Conservation (phyloP, 2,113 vertebrate species). For the Daubentonia madagascariensis region DNA sequence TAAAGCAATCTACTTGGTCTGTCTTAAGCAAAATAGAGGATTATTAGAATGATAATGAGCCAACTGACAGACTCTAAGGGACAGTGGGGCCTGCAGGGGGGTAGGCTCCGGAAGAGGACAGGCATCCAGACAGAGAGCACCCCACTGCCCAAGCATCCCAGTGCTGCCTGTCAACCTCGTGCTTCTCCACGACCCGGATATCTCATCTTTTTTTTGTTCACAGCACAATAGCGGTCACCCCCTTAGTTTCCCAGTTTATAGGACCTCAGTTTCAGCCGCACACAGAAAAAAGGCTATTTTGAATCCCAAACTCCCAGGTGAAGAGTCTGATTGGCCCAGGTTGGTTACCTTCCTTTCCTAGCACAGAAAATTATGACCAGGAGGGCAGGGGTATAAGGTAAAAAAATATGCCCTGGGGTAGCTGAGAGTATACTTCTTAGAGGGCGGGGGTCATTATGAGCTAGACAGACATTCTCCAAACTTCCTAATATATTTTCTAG, state of each 20-base stretch:
- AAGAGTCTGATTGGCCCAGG: background rate
- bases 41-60: background rate
- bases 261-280: background rate
- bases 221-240: background rate
- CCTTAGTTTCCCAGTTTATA: background rate
- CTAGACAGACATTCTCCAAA: background rate
- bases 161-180: background rate
- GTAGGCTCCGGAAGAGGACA: background rate
- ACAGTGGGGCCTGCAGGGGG: background rate
- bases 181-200: background rate
- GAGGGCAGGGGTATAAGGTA: no score
- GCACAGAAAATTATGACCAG: background rate
- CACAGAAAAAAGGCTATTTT: background rate
- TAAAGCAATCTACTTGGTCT: background rate
- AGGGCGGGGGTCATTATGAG: background rate
- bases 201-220: background rate
- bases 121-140: accelerated
- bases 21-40: background rate
- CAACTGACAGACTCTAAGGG: background rate
- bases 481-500: background rate
- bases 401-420: background rate
- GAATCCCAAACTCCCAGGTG: background rate
- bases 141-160: background rate
- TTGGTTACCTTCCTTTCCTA: background rate
- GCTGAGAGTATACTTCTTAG: background rate